Percentiles rank a stretch among this genome's conserved stretches.
Conservation (phyloP, 2,888 invertebrate species). For the Athrips mouffetella region DNA sequence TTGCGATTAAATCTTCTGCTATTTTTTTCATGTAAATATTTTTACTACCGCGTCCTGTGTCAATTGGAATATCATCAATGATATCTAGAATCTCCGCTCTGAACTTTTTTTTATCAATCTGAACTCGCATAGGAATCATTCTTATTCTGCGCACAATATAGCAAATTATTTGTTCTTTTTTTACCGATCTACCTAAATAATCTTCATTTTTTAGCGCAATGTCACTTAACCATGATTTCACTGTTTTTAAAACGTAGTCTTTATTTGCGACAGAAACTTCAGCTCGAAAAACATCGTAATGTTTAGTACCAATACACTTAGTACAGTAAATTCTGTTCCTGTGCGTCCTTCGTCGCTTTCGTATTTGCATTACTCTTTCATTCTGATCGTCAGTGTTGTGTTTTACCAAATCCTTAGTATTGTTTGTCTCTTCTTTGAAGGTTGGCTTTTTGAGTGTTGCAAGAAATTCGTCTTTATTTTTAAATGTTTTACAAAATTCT, state of each 20-base stretch:
- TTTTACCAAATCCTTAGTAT: not conserved
- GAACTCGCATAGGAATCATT: constrained; percentile 25
- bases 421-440: not conserved
- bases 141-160: constrained; percentile 32
- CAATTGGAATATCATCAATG: constrained; percentile 39
- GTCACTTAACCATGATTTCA: constrained; percentile 40
- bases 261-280: constrained; percentile 18
- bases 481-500: not conserved
- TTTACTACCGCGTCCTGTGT: constrained; percentile 29
- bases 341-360: not conserved
- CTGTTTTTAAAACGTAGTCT: constrained; percentile 26
- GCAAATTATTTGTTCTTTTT: constrained; percentile 30
- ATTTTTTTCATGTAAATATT: constrained; percentile 32
- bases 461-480: constrained; percentile 4
- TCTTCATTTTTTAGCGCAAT: constrained; percentile 34
- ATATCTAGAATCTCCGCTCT: constrained; percentile 34
- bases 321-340: not conserved
- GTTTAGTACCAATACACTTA: not conserved
- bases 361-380: too few relatives aligned
- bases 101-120: constrained; percentile 26
- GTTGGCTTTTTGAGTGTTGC: not conserved
- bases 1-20: constrained; percentile 36
- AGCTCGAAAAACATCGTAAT: constrained; percentile 8
- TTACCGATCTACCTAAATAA: constrained; percentile 24
- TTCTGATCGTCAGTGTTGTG: not conserved